Conservation (phyloP, 2,888 invertebrate species). For the Synergus japonicus region DNA sequence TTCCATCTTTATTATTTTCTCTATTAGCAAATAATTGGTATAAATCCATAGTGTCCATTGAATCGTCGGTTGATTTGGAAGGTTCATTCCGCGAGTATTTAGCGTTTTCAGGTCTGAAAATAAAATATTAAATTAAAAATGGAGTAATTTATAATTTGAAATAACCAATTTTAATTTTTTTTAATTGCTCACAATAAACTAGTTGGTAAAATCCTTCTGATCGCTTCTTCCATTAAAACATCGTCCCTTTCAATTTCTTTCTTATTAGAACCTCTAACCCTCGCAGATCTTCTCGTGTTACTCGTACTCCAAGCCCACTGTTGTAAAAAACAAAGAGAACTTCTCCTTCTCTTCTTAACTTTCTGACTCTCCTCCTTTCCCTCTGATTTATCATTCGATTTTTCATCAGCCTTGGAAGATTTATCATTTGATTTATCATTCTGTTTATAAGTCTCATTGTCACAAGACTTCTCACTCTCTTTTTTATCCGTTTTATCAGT, state of each 20-base stretch:
- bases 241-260: conserved; percentile 81
- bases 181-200: conserved; percentile 77
- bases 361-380: conserved; percentile 79
- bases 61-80: conserved; percentile 78
- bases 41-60: conserved; percentile 82
- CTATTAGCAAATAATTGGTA: conserved; percentile 81
- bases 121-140: conserved; percentile 40
- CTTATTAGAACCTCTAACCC: conserved; percentile 77
- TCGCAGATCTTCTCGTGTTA: conserved; percentile 75
- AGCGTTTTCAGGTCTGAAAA: conserved; percentile 70
- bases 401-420: conserved; percentile 63
- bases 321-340: conserved; percentile 85
- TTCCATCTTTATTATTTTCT: conserved; percentile 67
- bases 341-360: conserved; percentile 83
- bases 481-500: conserved; percentile 54
- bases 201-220: conserved; percentile 83
- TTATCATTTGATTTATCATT: conserved; percentile 63
- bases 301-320: conserved; percentile 89
- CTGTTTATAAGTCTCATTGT: conserved; percentile 67
- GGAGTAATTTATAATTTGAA: not conserved
- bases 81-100: conserved; percentile 77
- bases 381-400: conserved; percentile 71
- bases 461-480: conserved; percentile 71
- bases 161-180: too few relatives aligned
- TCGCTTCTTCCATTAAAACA: conserved; percentile 82